phyloP scores from a whole-genome alignment of 2,888 invertebrate genomes.

The Muschampia plurimacula region DNA sequence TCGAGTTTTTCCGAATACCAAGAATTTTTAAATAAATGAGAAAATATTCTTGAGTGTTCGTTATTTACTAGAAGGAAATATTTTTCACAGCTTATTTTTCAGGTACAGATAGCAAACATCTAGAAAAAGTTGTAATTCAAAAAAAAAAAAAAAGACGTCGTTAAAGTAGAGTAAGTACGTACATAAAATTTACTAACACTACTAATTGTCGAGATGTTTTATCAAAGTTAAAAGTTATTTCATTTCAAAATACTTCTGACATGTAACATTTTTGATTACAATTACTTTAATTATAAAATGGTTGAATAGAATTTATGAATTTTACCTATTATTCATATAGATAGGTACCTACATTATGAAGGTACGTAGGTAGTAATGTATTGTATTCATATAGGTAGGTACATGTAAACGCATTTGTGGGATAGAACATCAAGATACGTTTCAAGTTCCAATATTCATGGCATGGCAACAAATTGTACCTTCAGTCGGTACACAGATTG shows the following conservation, averaged over 20 bases:
- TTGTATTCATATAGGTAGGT: neutral
- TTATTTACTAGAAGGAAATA: neutral
- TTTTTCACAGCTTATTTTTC: neutral
- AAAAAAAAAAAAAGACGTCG: too few species aligned
- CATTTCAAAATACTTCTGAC: neutral
- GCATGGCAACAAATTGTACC: slow-evolving; percentile 50
- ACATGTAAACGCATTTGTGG: neutral
- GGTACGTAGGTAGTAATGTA: too few species aligned
- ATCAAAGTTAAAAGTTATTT: too few species aligned
- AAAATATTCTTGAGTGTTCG: slow-evolving; percentile 2
- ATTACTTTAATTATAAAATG: too few species aligned
- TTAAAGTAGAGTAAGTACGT: too few species aligned
- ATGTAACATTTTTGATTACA: neutral
- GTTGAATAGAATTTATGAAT: too few species aligned
- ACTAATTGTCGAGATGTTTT: neutral
- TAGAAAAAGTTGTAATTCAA: too few species aligned
- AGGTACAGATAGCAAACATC: neutral
- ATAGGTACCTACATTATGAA: too few species aligned
- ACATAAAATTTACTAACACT: too few species aligned
- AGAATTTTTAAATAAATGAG: slow-evolving; percentile 30
- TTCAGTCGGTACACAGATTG: slow-evolving; percentile 60
- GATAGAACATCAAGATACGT: slow-evolving; percentile 11
- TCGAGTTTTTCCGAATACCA: slow-evolving; percentile 30
- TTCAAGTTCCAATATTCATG: slow-evolving; percentile 36
- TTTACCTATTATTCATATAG: neutral